Conservation (phyloP, 2,888 invertebrate species). For the Xestia ashworthii region DNA sequence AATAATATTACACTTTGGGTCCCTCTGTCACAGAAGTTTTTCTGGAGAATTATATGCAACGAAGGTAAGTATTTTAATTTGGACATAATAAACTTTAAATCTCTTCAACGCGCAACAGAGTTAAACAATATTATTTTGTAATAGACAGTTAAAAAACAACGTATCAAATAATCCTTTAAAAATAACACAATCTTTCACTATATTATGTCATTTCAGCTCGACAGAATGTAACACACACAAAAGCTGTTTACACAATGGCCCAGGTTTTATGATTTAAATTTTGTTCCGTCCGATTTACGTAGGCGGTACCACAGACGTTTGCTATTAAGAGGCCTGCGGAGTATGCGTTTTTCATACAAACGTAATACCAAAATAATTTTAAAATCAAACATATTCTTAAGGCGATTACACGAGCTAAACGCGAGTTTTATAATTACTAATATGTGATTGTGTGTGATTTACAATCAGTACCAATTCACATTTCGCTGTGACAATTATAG, state of each 20-base stretch:
- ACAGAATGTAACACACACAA: conserved; percentile 37
- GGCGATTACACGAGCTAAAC: too few relatives aligned
- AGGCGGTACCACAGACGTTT: conserved; percentile 44
- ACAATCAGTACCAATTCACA: conserved; percentile 37
- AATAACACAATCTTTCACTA: conserved; percentile 15
- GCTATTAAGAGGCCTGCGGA: conserved; percentile 48
- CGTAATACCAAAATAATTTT: too few relatives aligned
- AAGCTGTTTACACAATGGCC: conserved; percentile 42
- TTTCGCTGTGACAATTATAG: conserved; percentile 44
- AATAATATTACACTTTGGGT: neutral
- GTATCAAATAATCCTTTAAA: conserved; percentile 21
- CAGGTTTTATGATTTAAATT: conserved; percentile 59
- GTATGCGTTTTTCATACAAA: too few relatives aligned
- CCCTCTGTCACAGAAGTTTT: neutral
- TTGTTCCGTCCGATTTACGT: conserved; percentile 42
- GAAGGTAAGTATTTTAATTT: neutral
- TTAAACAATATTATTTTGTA: neutral
- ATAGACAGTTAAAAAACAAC: conserved; percentile 4
- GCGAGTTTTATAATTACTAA: too few relatives aligned
- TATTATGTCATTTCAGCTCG: conserved; percentile 46
- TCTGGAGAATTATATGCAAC: neutral
- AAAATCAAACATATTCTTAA: too few relatives aligned
- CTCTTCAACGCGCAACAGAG: neutral
- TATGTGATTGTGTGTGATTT: too few relatives aligned
- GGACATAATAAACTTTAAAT: neutral